Conservation (phyloP, 2,797 vertebrate genomes). For the Anas bahamensis region DNA sequence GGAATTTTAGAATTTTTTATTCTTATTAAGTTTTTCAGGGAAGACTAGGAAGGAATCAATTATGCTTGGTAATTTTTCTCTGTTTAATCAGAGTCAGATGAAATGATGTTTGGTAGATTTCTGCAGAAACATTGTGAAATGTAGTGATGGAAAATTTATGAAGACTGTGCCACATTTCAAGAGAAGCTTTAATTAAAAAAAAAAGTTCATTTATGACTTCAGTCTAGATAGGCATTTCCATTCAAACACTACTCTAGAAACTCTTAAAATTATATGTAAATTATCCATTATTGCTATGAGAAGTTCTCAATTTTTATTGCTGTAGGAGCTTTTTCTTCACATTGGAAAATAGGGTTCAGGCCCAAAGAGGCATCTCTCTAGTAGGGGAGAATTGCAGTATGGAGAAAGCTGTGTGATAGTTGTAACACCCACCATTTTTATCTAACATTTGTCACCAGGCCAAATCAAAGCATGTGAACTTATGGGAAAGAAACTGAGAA, state of each 20-base stretch:
- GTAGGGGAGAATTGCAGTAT: not conserved
- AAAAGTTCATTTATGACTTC: not conserved
- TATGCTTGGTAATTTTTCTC: not conserved
- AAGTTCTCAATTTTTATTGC: not conserved
- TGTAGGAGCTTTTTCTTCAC: not conserved
- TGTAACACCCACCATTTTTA: not conserved
- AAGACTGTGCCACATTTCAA: not conserved
- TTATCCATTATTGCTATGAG: not conserved
- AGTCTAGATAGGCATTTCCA: not conserved
- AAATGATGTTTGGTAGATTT: not conserved
- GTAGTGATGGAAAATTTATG: not conserved
- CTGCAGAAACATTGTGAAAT: not conserved
- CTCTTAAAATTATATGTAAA: not conserved
- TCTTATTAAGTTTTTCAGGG: not conserved
- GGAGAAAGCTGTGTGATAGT: not conserved
- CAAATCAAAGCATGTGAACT: not conserved
- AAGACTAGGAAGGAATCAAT: not conserved
- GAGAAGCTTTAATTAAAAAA: not conserved
- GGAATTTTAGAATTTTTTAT: not conserved
- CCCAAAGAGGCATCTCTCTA: not conserved
- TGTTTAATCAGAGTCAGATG: conserved; percentile 21
- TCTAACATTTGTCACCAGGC: not conserved
- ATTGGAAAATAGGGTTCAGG: not conserved
- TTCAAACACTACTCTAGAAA: not conserved
- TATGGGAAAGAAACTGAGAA: not conserved